Base-by-base conservation (phyloP, 2,888 invertebrate species). In the Caenorhabditis becei region DNA sequence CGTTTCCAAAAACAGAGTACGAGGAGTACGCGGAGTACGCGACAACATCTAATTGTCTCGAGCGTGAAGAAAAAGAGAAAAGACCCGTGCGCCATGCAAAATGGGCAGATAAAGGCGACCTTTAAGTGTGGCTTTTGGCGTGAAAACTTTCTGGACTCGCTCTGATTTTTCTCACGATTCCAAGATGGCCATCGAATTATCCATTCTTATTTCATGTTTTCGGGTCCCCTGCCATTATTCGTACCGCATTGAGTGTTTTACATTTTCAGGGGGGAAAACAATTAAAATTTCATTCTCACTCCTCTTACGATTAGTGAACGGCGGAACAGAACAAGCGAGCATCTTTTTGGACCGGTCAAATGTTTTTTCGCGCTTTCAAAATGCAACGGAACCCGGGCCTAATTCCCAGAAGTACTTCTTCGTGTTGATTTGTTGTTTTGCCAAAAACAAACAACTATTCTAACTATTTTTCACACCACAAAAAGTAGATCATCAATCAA, bases 331-430 rank as follows among this genome's bases (percentile, higher is more conserved):
- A 18, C 32, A 41, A 32, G 26, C 37, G 41, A 37, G 61, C 16
- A 20, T 26, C 26, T n/a, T 70, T 70, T 61, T 51, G 58, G 23
- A 24, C 51, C 63, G 72, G 63, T 66, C 61, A 67, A 59, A 59
- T 49, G 59, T 66, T 75, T 75, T 66, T 75, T 66, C 49, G 41
- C 59, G 41, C 59, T 41, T 65, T 66, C 24, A 32, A 20, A 51
- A 37, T 23, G 58, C 23, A 47, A 16, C 26, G 2, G 53, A 59
- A 66, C 53, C 75, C 28, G 53, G 18, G 59, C 59, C 66, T 75
- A 74, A 75, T 75, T 75, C 75, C 75, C 75, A 75, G 75, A 75
- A 75, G 75, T 67, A 75, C 75, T 66, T n/a, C n/a, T n/a, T 66
- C 51, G 58, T 59, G 75, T 75, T 75, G 75, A 75, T 75, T 75